Evolutionary conservation across 1,140 invertebrate genomes (phyloP), one percentile per base, ranked within the genome.

Genomic region (Schlechtendalia chinensis): DNA sequence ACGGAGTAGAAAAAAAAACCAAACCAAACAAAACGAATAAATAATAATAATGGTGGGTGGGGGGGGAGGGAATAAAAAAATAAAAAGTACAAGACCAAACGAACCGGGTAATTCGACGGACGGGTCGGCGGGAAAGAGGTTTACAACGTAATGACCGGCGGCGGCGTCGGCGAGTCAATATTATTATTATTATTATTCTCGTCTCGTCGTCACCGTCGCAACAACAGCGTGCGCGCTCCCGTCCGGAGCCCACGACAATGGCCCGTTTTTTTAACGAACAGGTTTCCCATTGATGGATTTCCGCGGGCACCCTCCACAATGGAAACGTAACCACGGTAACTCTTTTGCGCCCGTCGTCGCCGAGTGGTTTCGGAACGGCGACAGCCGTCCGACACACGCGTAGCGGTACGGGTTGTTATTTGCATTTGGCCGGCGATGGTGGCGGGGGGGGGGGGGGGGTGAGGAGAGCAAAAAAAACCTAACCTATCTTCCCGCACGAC

Each of bases 221-320:
- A n/a, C n/a, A n/a, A n/a, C n/a, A n/a, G n/a, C 63, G 63, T n/a
- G 29, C 5, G 14, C 17, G 29, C 32, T 47, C n/a, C 14, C 39
- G 39, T 39, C 65, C 3, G 32, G 32, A 39, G 45, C 22, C 22
- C 39, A 14, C 45, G 67, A 69, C 67, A 69, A 69, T 69, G 22
- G 67, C 50, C 45, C 6, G 67, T 69, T 69, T 69, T 69, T 69
- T 69, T 69, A 69, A 69, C 67, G 67, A 69, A 69, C 67, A 69
- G 67, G 67, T 69, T 69, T 69, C 67, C 45, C 67, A 69, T 69
- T 69, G 67, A 69, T 69, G 67, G 67, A 69, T 69, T 69, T 50
- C 67, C 67, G n/a, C n/a, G 67, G 50, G 67, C 67, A 69, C 67
- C 67, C 67, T 69, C 22, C 67, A 69, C 67, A 69, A 69, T 69